Evolutionary conservation across 2,888 invertebrate genomes (phyloP).

Genomic region (Dastarcus helophoroides): DNA sequence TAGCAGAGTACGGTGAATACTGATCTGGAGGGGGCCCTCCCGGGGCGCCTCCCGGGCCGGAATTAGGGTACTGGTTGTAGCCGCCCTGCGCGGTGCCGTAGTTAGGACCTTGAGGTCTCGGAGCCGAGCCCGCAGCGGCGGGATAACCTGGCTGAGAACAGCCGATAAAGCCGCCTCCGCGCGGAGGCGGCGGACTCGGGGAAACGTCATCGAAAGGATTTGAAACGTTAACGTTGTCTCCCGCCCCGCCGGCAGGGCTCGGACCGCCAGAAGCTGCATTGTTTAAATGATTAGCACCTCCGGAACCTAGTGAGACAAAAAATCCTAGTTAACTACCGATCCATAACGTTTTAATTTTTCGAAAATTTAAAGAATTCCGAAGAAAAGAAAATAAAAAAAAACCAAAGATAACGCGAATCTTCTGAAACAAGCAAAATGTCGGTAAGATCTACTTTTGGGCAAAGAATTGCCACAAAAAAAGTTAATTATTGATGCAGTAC

Average conservation of each 20-base stretch:
- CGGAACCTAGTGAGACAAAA: too few species aligned
- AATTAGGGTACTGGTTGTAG: constrained; percentile 56
- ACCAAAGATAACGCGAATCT: too few species aligned
- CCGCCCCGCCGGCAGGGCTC: constrained; percentile 38
- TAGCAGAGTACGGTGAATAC: constrained; percentile 45
- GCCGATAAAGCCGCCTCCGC: constrained; percentile 34
- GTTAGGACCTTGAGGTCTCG: constrained; percentile 33
- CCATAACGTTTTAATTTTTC: too few species aligned
- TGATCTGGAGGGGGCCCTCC: constrained; percentile 37
- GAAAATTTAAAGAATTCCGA: too few species aligned
- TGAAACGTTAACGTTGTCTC: constrained; percentile 74
- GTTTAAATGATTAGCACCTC: constrained; percentile 36
- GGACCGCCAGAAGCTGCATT: constrained; percentile 34
- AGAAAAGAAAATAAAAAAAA: too few species aligned
- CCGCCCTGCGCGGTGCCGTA: constrained; percentile 39
- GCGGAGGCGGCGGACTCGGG: constrained; percentile 37
- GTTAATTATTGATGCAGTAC: too few species aligned
- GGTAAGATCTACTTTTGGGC: too few species aligned
- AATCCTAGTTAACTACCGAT: too few species aligned
- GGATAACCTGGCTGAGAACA: constrained; percentile 38
- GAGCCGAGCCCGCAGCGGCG: constrained; percentile 33
- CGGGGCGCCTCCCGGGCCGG: constrained; percentile 28
- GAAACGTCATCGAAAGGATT: constrained; percentile 76
- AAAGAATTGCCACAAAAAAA: too few species aligned
- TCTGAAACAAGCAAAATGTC: too few species aligned